These are phyloP conservation scores for Nannospalax galili DNA, from an alignment of 2,113 vertebrate genomes.

Conservation along the genomic window DNA sequence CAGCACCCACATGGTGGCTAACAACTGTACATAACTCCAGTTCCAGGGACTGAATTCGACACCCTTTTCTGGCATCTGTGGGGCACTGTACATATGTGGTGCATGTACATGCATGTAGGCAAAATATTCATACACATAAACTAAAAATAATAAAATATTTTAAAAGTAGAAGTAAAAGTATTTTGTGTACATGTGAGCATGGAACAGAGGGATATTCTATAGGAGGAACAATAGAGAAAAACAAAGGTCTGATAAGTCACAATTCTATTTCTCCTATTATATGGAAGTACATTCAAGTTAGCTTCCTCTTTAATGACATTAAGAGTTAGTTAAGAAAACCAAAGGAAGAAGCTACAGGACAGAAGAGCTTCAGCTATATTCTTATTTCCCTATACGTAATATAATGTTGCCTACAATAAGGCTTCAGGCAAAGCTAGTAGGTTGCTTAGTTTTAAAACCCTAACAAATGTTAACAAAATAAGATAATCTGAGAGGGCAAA, in stretches of 20 bases:
- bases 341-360: slow-evolving; percentile 13
- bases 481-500: slow-evolving; percentile 37
- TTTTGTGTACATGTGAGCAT: background rate
- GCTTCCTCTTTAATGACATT: background rate
- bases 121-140: no score
- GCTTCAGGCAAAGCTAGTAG: background rate
- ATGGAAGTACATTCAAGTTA: background rate
- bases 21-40: no score
- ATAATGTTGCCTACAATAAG: slow-evolving; percentile 2
- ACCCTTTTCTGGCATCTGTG: no score
- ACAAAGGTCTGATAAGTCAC: background rate
- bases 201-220: background rate
- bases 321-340: background rate
- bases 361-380: background rate
- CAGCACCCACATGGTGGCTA: no score
- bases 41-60: no score
- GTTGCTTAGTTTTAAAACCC: slow-evolving; percentile 30
- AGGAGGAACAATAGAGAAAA: background rate
- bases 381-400: background rate
- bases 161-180: background rate
- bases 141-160: no score
- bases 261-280: background rate
- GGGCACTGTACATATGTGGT: no score
- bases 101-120: no score
- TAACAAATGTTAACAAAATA: slow-evolving; percentile 25